Evolutionary conservation across 2,113 vertebrate species (phyloP).

Genomic region (Conger conger): DNA sequence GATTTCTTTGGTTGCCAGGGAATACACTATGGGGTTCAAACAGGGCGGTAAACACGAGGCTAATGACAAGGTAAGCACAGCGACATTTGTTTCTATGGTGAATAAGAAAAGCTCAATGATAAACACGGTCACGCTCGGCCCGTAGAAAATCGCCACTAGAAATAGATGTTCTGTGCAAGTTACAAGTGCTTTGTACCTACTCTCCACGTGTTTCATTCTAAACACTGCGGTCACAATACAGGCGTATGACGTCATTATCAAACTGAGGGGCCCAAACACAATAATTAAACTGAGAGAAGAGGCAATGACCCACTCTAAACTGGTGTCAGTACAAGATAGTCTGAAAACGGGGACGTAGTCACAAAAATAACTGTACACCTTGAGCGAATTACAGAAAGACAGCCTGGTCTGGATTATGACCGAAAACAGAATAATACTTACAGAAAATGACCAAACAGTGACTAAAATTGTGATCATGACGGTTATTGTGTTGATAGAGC

Average conservation of each 20-base stretch:
- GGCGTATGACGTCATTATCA: conserved; percentile 54
- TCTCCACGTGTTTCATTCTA: conserved; percentile 55
- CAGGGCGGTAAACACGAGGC: conserved; percentile 61
- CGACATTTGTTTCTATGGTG: conserved; percentile 43
- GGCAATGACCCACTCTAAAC: conserved; percentile 48
- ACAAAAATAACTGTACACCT: conserved; percentile 66
- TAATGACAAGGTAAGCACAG: conserved; percentile 56
- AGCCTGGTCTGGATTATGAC: conserved; percentile 47
- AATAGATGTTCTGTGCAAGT: conserved; percentile 64
- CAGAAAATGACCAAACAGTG: conserved; percentile 34
- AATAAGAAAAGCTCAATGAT: conserved; percentile 39
- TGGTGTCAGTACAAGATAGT: conserved; percentile 59
- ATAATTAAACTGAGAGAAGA: neutral
- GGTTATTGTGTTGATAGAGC: conserved; percentile 52
- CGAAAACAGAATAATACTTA: accelerated
- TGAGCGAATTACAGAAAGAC: conserved; percentile 60
- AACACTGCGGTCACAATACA: conserved; percentile 60
- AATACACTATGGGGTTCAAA: conserved; percentile 65
- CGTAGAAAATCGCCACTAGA: conserved; percentile 62
- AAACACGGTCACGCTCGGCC: conserved; percentile 52
- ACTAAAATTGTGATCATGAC: conserved; percentile 55
- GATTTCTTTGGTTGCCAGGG: conserved; percentile 64
- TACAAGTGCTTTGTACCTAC: conserved; percentile 51
- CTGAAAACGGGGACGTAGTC: conserved; percentile 63
- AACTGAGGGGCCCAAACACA: conserved; percentile 35